These are phyloP conservation scores for Bombus superbus DNA, from an alignment of 1,140 invertebrate genomes.

Conservation along the genomic window DNA sequence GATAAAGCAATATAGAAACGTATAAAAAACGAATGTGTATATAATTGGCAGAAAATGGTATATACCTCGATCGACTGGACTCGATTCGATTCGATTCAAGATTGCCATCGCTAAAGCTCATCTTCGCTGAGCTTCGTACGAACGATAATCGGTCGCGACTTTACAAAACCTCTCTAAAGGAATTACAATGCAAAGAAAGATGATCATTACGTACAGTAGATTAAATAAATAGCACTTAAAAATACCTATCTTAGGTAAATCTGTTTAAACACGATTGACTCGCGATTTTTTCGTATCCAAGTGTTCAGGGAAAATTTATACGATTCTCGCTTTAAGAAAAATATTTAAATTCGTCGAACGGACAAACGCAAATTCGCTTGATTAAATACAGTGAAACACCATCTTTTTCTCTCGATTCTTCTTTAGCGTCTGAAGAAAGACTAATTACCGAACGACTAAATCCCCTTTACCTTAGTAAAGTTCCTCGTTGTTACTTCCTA, in stretches of 20 bases:
- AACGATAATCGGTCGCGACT: conserved; percentile 4
- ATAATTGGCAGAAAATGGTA: conserved; percentile 1
- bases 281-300: conserved; percentile 19
- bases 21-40: conserved; percentile 1
- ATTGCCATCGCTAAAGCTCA: background rate
- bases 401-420: background rate
- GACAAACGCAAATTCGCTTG: background rate
- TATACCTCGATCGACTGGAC: background rate
- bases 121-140: background rate
- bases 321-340: conserved; percentile 5
- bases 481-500: conserved; percentile 3
- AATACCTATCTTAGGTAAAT: conserved; percentile 55
- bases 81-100: background rate
- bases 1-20: background rate
- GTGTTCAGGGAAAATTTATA: conserved; percentile 34
- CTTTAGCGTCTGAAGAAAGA: conserved; percentile 42
- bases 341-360: conserved; percentile 2
- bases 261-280: conserved; percentile 44
- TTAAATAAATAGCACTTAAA: conserved; percentile 61
- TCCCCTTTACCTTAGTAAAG: no score
- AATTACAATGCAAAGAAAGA: conserved; percentile 50
- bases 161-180: conserved; percentile 41
- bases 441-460: background rate
- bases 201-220: conserved; percentile 41
- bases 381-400: background rate